Evolutionary conservation across 2,797 vertebrate genomes (phyloP).

Genomic region (Mallotus villosus): DNA sequence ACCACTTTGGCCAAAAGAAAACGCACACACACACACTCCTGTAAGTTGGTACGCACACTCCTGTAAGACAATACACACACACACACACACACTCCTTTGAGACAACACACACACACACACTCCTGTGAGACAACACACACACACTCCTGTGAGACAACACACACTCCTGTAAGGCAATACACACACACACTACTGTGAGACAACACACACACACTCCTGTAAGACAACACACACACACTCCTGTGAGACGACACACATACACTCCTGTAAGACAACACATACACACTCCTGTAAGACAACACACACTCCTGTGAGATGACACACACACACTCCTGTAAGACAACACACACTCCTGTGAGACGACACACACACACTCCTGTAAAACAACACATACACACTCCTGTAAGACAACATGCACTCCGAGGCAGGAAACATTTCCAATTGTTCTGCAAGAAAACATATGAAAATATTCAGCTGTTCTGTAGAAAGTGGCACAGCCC

Average conservation of each 20-base stretch:
- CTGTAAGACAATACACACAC: constrained; percentile 51
- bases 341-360: constrained; percentile 11
- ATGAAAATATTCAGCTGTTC: no score
- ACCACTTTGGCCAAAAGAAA: constrained; percentile 52
- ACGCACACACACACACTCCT: constrained; percentile 20
- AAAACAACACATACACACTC: constrained; percentile 46
- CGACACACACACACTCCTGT: constrained; percentile 40
- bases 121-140: no score
- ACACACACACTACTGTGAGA: constrained; percentile 20
- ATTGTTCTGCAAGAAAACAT: no score
- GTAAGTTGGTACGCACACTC: not conserved
- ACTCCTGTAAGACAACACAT: constrained; percentile 41
- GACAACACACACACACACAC: constrained; percentile 49
- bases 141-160: constrained; percentile 37
- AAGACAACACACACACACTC: constrained; percentile 48
- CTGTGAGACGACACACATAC: constrained; percentile 51
- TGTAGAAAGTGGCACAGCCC: no score
- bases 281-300: constrained; percentile 12
- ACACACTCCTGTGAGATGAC: constrained; percentile 30
- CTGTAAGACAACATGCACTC: no score
- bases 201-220: constrained; percentile 18
- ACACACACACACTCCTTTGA: constrained; percentile 31
- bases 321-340: constrained; percentile 28
- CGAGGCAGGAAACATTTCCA: no score
- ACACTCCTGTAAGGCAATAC: no score